phyloP scores from a whole-genome alignment of 1,140 invertebrate genomes.

The Watersipora subatra region DNA sequence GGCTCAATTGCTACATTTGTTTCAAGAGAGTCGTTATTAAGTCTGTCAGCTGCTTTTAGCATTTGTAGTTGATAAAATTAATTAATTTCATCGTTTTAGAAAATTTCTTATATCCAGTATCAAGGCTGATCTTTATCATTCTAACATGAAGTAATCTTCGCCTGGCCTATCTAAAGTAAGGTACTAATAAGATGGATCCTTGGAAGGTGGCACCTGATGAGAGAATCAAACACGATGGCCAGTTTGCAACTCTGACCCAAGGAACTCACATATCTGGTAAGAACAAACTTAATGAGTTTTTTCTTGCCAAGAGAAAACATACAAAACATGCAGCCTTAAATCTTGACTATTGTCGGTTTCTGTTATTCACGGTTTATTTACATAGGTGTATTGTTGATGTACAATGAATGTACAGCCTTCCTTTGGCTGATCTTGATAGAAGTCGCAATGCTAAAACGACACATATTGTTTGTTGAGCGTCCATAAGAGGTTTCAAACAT shows the following conservation, averaged over 20 bases:
- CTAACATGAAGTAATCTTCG: no score
- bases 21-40: no score
- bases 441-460: not conserved
- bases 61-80: no score
- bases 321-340: not conserved
- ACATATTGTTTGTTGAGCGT: not conserved
- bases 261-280: constrained; percentile 50
- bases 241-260: constrained; percentile 75
- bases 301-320: not conserved
- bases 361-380: not conserved
- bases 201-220: constrained; percentile 78
- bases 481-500: not conserved
- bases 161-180: no score
- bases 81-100: no score
- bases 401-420: not conserved
- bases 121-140: no score
- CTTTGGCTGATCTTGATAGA: not conserved
- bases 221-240: constrained; percentile 71
- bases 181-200: no score
- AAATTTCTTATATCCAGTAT: no score
- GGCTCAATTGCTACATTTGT: no score
- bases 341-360: not conserved
- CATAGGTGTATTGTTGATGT: not conserved
- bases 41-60: no score
- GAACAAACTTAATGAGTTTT: not conserved